Conservation (phyloP, 2,797 vertebrate genomes). For the Dicrostonyx torquatus region DNA sequence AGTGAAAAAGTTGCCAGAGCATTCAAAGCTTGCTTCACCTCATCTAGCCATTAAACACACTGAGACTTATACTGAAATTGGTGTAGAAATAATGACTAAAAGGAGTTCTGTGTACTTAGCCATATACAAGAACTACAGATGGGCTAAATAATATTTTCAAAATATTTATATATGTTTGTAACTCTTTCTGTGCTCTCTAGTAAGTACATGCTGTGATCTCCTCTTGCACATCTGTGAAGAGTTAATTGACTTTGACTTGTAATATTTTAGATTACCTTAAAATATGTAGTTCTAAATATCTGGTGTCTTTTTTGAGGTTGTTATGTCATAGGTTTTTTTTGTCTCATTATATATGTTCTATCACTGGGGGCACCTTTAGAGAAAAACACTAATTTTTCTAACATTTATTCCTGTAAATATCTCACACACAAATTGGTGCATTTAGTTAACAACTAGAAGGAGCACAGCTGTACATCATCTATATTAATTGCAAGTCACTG, state of each 20-base stretch:
- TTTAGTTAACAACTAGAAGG: constrained; percentile 9
- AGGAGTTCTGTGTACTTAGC: constrained; percentile 46
- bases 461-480: neutral
- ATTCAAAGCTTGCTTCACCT: neutral
- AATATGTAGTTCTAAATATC: constrained; percentile 69
- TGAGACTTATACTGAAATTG: constrained; percentile 26
- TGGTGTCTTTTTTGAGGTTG: constrained; percentile 61
- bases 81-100: constrained; percentile 40
- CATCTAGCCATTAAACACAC: constrained; percentile 36
- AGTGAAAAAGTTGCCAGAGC: neutral
- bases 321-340: constrained; percentile 18
- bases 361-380: neutral
- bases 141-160: constrained; percentile 66
- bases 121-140: constrained; percentile 58
- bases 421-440: constrained; percentile 14
- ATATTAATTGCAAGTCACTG: neutral
- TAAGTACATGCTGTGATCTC: constrained; percentile 48
- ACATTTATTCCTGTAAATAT: neutral
- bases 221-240: constrained; percentile 59
- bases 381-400: constrained; percentile 26
- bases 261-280: constrained; percentile 74
- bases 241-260: constrained; percentile 66
- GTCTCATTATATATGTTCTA: constrained; percentile 22
- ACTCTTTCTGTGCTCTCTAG: constrained; percentile 55
- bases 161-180: constrained; percentile 65